phyloP scores from a whole-genome alignment of 1,140 invertebrate genomes.

The Megathymus violae region DNA sequence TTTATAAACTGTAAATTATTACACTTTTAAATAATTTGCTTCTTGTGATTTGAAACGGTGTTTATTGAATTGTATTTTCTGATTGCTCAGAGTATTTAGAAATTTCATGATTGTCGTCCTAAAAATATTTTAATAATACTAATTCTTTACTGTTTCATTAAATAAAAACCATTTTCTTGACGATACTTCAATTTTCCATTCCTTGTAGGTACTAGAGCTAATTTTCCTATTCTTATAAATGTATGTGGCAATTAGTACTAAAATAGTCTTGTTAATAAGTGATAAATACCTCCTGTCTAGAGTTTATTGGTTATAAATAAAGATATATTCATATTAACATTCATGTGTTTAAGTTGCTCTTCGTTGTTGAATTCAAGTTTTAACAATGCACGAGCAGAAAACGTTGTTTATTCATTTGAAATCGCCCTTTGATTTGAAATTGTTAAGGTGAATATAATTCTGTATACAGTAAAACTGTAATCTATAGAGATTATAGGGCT shows the following conservation, averaged over 20 bases:
- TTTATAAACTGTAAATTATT: too few relatives aligned
- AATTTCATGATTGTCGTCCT: slow-evolving; percentile 1
- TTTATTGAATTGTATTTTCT: neutral
- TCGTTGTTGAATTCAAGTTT: slow-evolving; percentile 19
- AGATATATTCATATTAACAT: slow-evolving; percentile 77
- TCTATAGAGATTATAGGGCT: too few relatives aligned
- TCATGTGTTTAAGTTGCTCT: slow-evolving; percentile 45
- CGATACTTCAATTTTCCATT: too few relatives aligned
- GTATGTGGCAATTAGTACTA: slow-evolving; percentile 51
- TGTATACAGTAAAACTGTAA: too few relatives aligned
- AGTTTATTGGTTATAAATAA: slow-evolving; percentile 76
- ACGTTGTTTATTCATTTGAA: slow-evolving; percentile 9
- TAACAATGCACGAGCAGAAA: slow-evolving; percentile 20
- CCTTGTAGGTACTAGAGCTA: slow-evolving; percentile 31
- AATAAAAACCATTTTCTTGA: neutral
- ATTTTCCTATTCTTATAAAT: slow-evolving; percentile 49
- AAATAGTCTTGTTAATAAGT: slow-evolving; percentile 56
- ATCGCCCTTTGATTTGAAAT: neutral
- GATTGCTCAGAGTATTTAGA: neutral
- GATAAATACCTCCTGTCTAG: slow-evolving; percentile 75
- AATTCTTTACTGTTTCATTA: neutral
- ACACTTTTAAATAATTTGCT: too few relatives aligned
- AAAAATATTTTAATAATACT: slow-evolving; percentile 24
- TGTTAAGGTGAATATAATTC: too few relatives aligned
- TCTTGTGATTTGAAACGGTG: too few relatives aligned